Evolutionary conservation across 2,113 vertebrate genomes (phyloP), one percentile per base, ranked within the genome.

Genomic region (Axis porcinus): DNA sequence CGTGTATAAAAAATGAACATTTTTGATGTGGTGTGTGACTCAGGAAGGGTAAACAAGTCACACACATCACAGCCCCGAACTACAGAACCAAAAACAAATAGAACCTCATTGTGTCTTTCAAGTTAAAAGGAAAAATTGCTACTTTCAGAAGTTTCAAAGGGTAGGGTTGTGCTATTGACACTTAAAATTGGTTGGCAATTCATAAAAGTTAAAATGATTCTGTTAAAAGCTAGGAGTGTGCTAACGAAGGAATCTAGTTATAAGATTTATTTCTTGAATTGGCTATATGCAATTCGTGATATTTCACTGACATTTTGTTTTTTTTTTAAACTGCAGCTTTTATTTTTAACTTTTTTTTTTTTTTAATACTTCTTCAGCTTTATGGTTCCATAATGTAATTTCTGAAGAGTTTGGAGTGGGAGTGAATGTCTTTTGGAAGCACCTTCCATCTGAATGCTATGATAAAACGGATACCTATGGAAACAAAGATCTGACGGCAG

Each of bases 311-410:
- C 86, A 90, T 81, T 98, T 98, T 96, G 93, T 21, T 97, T 85
- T 97, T 87, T 98, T 40, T 84, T 98, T 50, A 50, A 97, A 96
- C 84, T 78, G 67, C 57, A 92, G 30, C 40, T 98, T 98, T 98
- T 98, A 97, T 98, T 97, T 98, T 98, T 98, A 98, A 98, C 97
- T 97, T 97, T 52, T 89, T 78, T 43, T 67, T 98, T 97, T 90
- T 78, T 43, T 96, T 76, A 97, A 97, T 89, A 86, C 33, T 45
- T 85, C 27, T 97, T 92, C 60, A 99, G 99, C 99, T 83, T 98
- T 99, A 98, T 99, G 99, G 99, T 99, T 99, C 98, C 99, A 99
- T 95, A 99, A 99, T 98, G 99, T 99, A 12, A 98, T 99, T 92
- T 99, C 99, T 90, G 99, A 99, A 98, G 99, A 99, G 96, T 99